phyloP scores from a whole-genome alignment of 2,888 invertebrate genomes.

The Oscheius sp. region DNA sequence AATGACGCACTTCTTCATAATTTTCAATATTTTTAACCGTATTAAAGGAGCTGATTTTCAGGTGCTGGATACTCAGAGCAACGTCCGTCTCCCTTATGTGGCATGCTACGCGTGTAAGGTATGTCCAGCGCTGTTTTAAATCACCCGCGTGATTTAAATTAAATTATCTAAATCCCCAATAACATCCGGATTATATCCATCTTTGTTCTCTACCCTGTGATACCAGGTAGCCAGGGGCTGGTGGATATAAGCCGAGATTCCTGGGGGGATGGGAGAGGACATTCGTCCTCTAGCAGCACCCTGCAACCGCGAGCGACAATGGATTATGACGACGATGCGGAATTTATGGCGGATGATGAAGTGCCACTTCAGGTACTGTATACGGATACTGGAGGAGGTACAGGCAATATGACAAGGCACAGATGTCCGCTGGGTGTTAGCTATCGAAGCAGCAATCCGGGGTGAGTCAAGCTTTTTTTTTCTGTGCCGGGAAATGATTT shows the following conservation, averaged over 20 bases:
- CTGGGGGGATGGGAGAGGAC: too few species aligned
- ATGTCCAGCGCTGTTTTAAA: background rate
- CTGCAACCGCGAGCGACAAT: too few species aligned
- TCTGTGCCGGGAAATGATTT: too few species aligned
- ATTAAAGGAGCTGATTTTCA: slow-evolving; percentile 10
- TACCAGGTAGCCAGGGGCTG: too few species aligned
- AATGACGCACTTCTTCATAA: background rate
- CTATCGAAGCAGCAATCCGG: slow-evolving; percentile 57
- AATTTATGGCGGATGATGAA: background rate
- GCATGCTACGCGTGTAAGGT: slow-evolving; percentile 72
- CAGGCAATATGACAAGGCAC: slow-evolving; percentile 72
- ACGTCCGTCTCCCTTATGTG: slow-evolving; percentile 68
- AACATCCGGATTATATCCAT: slow-evolving; percentile 1
- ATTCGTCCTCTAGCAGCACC: too few species aligned
- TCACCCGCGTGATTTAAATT: background rate
- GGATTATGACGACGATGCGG: too few species aligned
- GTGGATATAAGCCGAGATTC: too few species aligned
- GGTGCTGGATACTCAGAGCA: slow-evolving; percentile 67
- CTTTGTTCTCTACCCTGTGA: too few species aligned
- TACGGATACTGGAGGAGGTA: slow-evolving; percentile 72
- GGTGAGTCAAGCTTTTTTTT: too few species aligned
- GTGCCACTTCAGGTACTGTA: slow-evolving; percentile 58
- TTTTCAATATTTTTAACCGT: too few species aligned
- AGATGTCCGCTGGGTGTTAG: slow-evolving; percentile 65
- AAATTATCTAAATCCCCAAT: background rate